These are phyloP conservation scores for Drosophila nasuta DNA, from an alignment of 1,140 invertebrate genomes.

Conservation along the genomic window DNA sequence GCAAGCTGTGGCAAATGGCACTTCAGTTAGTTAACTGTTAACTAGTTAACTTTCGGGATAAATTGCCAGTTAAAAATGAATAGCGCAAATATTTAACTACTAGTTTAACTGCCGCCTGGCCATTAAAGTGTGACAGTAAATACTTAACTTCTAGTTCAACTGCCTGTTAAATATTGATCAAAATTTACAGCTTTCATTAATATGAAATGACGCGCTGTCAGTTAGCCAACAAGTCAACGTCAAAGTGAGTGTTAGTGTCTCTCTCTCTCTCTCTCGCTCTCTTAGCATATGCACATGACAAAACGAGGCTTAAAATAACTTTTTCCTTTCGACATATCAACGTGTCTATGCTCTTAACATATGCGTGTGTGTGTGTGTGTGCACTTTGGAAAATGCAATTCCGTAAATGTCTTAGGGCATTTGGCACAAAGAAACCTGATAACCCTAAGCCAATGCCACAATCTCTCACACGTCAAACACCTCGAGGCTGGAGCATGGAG, in stretches of 20 bases:
- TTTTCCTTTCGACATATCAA: slow-evolving; percentile 11
- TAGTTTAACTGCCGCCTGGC: background rate
- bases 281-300: background rate
- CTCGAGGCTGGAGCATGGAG: slow-evolving; percentile 39
- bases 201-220: background rate
- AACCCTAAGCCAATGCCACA: slow-evolving; percentile 56
- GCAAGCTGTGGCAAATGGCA: too few species aligned
- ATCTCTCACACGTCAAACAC: slow-evolving; percentile 55
- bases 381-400: slow-evolving; percentile 35
- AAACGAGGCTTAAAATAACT: background rate
- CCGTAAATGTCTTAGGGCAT: slow-evolving; percentile 32
- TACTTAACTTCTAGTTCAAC: background rate
- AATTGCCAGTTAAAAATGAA: background rate
- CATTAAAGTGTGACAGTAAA: background rate
- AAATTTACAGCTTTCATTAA: background rate
- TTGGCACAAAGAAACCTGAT: slow-evolving; percentile 46
- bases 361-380: slow-evolving; percentile 1
- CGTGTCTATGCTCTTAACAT: background rate
- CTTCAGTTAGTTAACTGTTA: too few species aligned
- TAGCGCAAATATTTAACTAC: background rate
- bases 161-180: slow-evolving; percentile 1
- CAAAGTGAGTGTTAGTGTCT: slow-evolving; percentile 1
- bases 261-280: background rate
- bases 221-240: background rate
- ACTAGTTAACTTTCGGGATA: too few species aligned